These are phyloP conservation scores for Hyperoplus immaculatus DNA, from an alignment of 2,797 vertebrate species.

Conservation along the genomic window DNA sequence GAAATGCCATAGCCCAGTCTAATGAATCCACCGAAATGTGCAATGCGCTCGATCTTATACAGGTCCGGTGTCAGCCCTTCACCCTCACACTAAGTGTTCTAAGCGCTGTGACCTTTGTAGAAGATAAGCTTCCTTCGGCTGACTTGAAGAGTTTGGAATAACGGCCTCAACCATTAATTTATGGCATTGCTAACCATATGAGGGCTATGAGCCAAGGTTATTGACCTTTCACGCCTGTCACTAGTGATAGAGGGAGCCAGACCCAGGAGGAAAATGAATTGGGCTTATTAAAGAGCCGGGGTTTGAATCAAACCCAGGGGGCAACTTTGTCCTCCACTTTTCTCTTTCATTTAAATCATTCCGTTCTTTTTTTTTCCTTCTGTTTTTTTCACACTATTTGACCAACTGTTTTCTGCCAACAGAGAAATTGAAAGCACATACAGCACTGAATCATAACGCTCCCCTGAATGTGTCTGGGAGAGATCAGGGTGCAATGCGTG, in stretches of 20 bases:
- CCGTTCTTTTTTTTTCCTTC: slow-evolving; percentile 12
- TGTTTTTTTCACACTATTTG: slow-evolving; percentile 41
- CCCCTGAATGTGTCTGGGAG: slow-evolving; percentile 27
- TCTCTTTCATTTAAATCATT: slow-evolving; percentile 64
- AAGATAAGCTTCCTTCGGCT: slow-evolving; percentile 78
- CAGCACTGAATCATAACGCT: slow-evolving; percentile 42
- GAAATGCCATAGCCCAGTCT: slow-evolving; percentile 22
- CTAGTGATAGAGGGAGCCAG: slow-evolving; percentile 78
- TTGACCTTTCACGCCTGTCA: slow-evolving; percentile 87
- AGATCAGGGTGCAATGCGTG: slow-evolving; percentile 52
- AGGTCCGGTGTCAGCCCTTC: slow-evolving; percentile 65
- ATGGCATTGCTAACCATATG: slow-evolving; percentile 84
- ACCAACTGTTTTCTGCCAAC: slow-evolving; percentile 60
- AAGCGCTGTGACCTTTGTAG: slow-evolving; percentile 83
- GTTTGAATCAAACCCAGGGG: slow-evolving; percentile 66
- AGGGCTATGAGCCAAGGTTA: slow-evolving; percentile 84
- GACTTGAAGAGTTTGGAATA: slow-evolving; percentile 82
- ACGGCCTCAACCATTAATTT: slow-evolving; percentile 80
- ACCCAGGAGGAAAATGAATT: slow-evolving; percentile 76
- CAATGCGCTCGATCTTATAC: slow-evolving; percentile 56
- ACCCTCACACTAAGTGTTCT: slow-evolving; percentile 78
- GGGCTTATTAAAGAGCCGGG: slow-evolving; percentile 75
- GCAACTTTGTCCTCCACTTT: slow-evolving; percentile 60
- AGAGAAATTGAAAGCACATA: slow-evolving; percentile 41
- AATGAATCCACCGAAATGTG: slow-evolving; percentile 43